Evolutionary conservation across 2,888 invertebrate genomes (phyloP).

Genomic region (Achlya flavicornis): DNA sequence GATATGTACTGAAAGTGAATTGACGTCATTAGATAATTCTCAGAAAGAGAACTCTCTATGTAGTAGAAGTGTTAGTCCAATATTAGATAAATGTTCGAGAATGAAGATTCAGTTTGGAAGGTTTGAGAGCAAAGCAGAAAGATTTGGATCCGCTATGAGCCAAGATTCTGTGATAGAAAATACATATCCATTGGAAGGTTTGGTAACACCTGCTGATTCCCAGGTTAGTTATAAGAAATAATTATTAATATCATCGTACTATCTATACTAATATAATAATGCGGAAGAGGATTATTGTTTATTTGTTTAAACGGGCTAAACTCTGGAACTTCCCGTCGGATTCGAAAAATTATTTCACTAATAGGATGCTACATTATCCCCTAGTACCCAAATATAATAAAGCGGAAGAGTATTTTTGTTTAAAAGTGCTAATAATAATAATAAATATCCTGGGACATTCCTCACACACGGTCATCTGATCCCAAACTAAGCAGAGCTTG

Average conservation of each 20-base stretch:
- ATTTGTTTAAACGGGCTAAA: too few species aligned
- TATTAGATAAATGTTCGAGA: slow-evolving; percentile 54
- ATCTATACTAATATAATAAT: too few species aligned
- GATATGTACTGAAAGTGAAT: slow-evolving; percentile 40
- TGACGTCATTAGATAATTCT: slow-evolving; percentile 43
- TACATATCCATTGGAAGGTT: slow-evolving; percentile 64
- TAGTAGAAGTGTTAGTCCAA: slow-evolving; percentile 62
- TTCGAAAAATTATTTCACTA: too few species aligned
- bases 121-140: slow-evolving; percentile 27
- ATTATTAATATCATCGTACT: slow-evolving; percentile 12
- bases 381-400: too few species aligned
- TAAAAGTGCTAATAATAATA: too few species aligned
- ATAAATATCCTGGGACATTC: too few species aligned
- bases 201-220: slow-evolving; percentile 64
- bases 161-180: slow-evolving; percentile 70
- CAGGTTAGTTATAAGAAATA: slow-evolving; percentile 51
- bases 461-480: too few species aligned
- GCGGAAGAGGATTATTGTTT: too few species aligned
- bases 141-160: slow-evolving; percentile 26
- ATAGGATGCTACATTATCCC: too few species aligned
- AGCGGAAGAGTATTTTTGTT: too few species aligned
- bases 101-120: slow-evolving; percentile 48
- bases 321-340: too few species aligned
- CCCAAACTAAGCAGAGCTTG: too few species aligned
- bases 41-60: slow-evolving; percentile 66